Evolutionary conservation across 1,140 invertebrate genomes (phyloP), one percentile per base, ranked within the genome.

Genomic region (Penaeus chinensis): DNA sequence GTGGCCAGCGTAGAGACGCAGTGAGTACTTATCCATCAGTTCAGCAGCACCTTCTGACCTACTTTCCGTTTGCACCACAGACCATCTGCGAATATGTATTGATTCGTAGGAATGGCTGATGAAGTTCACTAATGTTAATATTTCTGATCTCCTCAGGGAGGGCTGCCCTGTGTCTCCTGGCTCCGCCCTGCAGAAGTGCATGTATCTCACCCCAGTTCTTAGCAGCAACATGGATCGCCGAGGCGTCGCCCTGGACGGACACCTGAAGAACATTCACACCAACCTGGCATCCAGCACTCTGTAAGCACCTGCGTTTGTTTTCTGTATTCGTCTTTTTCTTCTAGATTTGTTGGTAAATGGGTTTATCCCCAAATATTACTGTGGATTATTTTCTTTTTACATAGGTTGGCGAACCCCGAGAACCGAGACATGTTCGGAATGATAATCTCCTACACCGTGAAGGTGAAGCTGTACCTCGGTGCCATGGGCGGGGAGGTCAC

Each of bases 391-490:
- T 42, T 5, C 74, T 89, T 90, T 74, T 89, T 66, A 89, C 90
- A 27, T 91, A 96, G 95, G 54, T 92, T 97, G 79, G 94, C 95
- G 76, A 95, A 96, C 89, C 95, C 96, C 16, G 96, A 97, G 91
- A 94, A 96, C 84, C 94, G 95, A 61, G 96, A 98, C 92, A 95
- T 96, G 16, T 97, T 97, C 92, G 96, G 96, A 54, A 97, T 98
- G 88, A 95, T 97, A 87, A 96, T 98, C 7, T 97, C 96, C 2
- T 98, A 98, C 93, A 95, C 95, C 47, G 96, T 97, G 13, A 99
- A 99, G 93, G 98, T 99, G 13, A 98, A 99, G 93, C 94, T 99
- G 19, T 98, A 97, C 91, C 93, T 99, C 87, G 97, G 98, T 32
- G 97, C 97, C 54, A 54, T 54, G 54, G 54, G 54, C 54, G 54